These are phyloP conservation scores for Corythornis leucogaster DNA, from an alignment of 2,797 vertebrate genomes.

Conservation along the genomic window DNA sequence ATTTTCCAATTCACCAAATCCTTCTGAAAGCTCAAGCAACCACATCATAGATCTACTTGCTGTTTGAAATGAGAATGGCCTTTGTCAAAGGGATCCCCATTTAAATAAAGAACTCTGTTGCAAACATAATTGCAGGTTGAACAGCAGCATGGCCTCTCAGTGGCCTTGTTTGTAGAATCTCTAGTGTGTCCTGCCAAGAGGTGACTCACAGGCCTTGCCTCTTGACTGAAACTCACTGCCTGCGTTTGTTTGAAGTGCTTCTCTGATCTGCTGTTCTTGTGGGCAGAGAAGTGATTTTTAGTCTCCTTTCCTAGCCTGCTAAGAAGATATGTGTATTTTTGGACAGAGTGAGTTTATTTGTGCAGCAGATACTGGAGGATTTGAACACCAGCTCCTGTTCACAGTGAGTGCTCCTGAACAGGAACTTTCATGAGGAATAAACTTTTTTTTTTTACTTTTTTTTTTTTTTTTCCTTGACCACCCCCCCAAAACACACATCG, in stretches of 20 bases:
- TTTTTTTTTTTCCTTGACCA: too few species aligned
- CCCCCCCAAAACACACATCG: background rate
- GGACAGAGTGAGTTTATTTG: conserved; percentile 2
- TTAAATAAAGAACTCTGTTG: background rate
- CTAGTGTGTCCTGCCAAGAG: background rate
- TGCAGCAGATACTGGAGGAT: background rate
- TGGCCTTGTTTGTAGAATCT: background rate
- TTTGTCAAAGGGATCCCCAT: background rate
- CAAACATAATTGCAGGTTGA: background rate
- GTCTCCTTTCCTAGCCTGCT: background rate
- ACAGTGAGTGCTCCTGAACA: background rate
- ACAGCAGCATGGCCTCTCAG: background rate
- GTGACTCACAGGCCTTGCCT: background rate
- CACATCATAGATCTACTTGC: background rate
- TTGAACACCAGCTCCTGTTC: background rate
- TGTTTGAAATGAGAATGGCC: background rate
- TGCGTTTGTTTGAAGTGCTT: background rate
- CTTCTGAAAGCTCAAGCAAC: background rate
- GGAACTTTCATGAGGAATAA: background rate
- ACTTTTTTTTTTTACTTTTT: background rate
- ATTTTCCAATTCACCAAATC: background rate
- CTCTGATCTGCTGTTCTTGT: background rate
- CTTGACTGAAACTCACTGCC: background rate
- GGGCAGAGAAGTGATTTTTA: background rate
- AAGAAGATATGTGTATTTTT: background rate